Conservation (phyloP, 2,888 invertebrate species). For the Platerodrilus igneus region DNA sequence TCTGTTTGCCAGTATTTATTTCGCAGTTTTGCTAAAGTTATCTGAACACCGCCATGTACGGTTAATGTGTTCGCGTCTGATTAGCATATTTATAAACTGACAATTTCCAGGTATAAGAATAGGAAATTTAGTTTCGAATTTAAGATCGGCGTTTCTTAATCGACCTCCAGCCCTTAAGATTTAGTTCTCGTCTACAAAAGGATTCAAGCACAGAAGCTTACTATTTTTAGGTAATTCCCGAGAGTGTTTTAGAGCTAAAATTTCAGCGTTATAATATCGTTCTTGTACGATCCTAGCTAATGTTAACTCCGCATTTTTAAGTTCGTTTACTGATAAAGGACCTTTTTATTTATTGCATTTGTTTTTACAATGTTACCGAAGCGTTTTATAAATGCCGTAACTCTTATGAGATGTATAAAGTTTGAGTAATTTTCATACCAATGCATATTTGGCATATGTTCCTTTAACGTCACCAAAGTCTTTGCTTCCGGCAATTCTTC, state of each 20-base stretch:
- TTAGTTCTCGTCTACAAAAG: constrained; percentile 20
- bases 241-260: neutral
- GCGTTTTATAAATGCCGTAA: constrained; percentile 2
- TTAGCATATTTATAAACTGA: constrained; percentile 21
- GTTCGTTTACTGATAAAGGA: too few species aligned
- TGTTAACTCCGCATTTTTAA: neutral
- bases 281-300: neutral
- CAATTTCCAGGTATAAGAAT: constrained; percentile 22
- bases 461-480: too few species aligned
- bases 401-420: constrained; percentile 6
- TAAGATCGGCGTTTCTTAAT: constrained; percentile 20
- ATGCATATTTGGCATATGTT: neutral
- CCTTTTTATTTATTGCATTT: too few species aligned
- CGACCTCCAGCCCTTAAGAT: constrained; percentile 25
- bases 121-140: constrained; percentile 25
- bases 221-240: constrained; percentile 11
- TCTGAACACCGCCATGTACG: constrained; percentile 24
- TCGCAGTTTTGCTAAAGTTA: constrained; percentile 20
- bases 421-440: constrained; percentile 5
- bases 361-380: constrained; percentile 2
- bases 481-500: too few species aligned
- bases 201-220: constrained; percentile 19
- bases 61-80: constrained; percentile 20
- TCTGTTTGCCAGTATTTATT: constrained; percentile 28
- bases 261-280: neutral